These are phyloP conservation scores for Cryptoleucopteryx plumbea DNA, from an alignment of 2,113 vertebrate species.

Conservation along the genomic window DNA sequence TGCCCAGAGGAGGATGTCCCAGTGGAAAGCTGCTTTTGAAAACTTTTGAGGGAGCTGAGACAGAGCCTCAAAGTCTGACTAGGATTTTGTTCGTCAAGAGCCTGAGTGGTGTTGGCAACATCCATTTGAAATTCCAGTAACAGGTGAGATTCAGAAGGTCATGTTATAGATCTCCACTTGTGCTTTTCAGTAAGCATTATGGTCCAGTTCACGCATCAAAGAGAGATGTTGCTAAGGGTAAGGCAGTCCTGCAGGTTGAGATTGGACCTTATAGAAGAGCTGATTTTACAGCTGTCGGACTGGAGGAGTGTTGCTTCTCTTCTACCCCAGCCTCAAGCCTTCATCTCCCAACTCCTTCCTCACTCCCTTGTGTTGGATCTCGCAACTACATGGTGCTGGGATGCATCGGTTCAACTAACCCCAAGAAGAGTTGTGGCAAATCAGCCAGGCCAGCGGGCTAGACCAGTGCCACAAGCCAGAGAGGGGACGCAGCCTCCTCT, in stretches of 20 bases:
- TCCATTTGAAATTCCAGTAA: background rate
- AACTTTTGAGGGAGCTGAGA: background rate
- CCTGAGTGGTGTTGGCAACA: background rate
- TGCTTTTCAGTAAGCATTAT: background rate
- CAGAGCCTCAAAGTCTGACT: background rate
- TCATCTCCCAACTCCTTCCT: background rate
- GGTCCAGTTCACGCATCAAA: background rate
- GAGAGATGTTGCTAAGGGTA: background rate
- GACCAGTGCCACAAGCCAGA: background rate
- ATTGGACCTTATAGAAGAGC: background rate
- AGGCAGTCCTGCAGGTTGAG: background rate
- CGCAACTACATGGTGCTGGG: background rate
- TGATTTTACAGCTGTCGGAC: background rate
- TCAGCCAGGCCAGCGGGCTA: accelerated
- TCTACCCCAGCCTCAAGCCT: background rate
- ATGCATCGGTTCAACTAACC: background rate
- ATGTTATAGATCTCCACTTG: background rate
- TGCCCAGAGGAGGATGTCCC: background rate
- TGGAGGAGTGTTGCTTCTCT: background rate
- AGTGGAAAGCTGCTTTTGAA: background rate
- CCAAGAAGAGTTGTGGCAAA: background rate
- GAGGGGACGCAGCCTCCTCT: background rate
- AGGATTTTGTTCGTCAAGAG: background rate
- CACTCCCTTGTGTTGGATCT: background rate
- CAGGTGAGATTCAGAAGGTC: background rate